Evolutionary conservation across 1,140 invertebrate species (phyloP), one percentile per base, ranked within the genome.

Genomic region (Brevipalpus yothersi): DNA sequence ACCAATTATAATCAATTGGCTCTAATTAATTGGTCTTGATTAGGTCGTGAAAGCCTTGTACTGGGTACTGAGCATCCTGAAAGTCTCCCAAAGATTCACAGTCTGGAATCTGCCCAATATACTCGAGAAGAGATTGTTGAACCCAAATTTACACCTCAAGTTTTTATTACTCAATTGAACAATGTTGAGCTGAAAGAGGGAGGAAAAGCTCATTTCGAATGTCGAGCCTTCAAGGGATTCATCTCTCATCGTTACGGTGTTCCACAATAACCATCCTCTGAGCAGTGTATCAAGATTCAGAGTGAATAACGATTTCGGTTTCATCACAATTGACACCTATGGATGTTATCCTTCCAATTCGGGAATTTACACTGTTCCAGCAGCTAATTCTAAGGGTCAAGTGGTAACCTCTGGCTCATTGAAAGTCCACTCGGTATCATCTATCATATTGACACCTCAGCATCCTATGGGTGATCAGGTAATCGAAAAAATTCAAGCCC

Each of bases 161-260:
- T 90, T 8, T 91, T 91, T 66, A 87, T 90, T 56, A 81, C 82
- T 45, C 87, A 90, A 70, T 72, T 93, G 56, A 91, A 91, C 69
- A 87, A 92, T 67, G 81, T 90, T 13, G 80, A 82, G 66, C 75
- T 97, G 59, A 85, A 85, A 68, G 94, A 98, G 76, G 88, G 88
- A 19, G 87, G 97, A 69, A 75, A 88, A 55, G 89, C 89, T 40
- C 92, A 96, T 68, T 96, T 96, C 68, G 93, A 96, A 72, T 91
- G 85, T 67, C 80, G 90, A 95, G 65, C 94, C 94, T 11, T 85
- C 95, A 19, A 93, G 90, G 45, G 93, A 98, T 75, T 79, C 86
- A 0, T 87, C 86, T 0, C 86, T 98, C 82, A 88, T 85, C 70
- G 89, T 98, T 0, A 87, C 94, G 75, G 98, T 93, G 94, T 93